Conservation (phyloP, 2,797 vertebrate species). For the Alauda arvensis region DNA sequence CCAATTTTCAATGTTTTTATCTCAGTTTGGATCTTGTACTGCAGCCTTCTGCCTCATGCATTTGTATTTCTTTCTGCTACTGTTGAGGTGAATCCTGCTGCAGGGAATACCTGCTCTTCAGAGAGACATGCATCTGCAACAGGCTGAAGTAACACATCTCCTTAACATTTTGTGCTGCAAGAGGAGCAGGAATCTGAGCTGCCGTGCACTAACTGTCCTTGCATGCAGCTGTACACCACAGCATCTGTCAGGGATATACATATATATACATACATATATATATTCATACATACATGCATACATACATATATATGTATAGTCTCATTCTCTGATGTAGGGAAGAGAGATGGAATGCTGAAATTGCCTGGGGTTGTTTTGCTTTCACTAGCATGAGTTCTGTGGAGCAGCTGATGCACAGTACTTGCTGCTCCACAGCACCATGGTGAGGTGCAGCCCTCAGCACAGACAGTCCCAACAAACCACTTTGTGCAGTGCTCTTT, state of each 20-base stretch:
- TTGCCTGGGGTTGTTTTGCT: neutral
- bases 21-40: neutral
- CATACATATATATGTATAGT: no score
- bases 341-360: neutral
- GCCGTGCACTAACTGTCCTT: neutral
- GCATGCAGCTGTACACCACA: neutral
- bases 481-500: neutral
- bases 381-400: rapidly evolving
- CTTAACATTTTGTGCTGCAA: rapidly evolving
- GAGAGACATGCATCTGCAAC: neutral
- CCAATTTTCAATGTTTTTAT: neutral
- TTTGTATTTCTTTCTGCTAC: neutral
- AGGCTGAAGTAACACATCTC: neutral
- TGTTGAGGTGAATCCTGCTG: rapidly evolving
- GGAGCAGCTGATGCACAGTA: neutral
- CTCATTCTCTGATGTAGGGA: neutral
- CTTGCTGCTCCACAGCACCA: neutral
- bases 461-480: neutral
- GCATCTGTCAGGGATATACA: neutral
- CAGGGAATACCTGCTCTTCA: neutral
- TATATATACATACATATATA: no score
- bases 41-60: neutral
- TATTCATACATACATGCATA: neutral
- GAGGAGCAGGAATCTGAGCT: neutral
- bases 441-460: neutral